phyloP scores from a whole-genome alignment of 1,140 invertebrate genomes.

The Coboldia fuscipes region DNA sequence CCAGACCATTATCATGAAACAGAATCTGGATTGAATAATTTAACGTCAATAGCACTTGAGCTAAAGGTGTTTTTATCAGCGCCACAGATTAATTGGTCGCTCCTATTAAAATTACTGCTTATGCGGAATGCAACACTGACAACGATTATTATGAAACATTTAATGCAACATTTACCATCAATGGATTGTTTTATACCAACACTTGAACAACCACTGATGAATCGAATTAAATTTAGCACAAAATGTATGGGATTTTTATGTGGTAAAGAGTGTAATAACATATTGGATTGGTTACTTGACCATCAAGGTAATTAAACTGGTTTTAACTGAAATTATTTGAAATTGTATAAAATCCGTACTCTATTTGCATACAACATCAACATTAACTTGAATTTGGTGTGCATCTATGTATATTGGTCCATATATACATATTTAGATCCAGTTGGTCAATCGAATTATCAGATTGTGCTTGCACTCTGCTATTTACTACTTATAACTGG shows the following conservation, averaged over 20 bases:
- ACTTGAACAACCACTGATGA: constrained; percentile 13
- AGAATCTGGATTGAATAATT: too few relatives aligned
- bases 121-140: constrained; percentile 35
- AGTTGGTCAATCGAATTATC: constrained; percentile 21
- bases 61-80: constrained; percentile 46
- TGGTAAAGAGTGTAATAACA: constrained; percentile 20
- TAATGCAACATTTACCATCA: constrained; percentile 18
- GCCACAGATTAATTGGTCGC: constrained; percentile 50
- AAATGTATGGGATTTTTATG: constrained; percentile 45
- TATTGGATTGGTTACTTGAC: neutral
- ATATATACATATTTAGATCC: too few relatives aligned
- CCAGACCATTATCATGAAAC: constrained; percentile 22
- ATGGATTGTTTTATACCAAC: constrained; percentile 19
- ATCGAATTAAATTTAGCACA: constrained; percentile 7
- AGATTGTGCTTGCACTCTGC: constrained; percentile 28
- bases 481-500: constrained; percentile 33
- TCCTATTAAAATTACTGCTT: constrained; percentile 43
- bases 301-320: neutral
- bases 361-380: too few relatives aligned
- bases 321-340: too few relatives aligned
- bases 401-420: too few relatives aligned
- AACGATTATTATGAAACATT: constrained; percentile 20
- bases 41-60: constrained; percentile 38
- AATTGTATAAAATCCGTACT: too few relatives aligned
- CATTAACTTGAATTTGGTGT: too few relatives aligned